Conservation (phyloP, 2,113 vertebrate genomes). For the Acanthochromis polyacanthus region DNA sequence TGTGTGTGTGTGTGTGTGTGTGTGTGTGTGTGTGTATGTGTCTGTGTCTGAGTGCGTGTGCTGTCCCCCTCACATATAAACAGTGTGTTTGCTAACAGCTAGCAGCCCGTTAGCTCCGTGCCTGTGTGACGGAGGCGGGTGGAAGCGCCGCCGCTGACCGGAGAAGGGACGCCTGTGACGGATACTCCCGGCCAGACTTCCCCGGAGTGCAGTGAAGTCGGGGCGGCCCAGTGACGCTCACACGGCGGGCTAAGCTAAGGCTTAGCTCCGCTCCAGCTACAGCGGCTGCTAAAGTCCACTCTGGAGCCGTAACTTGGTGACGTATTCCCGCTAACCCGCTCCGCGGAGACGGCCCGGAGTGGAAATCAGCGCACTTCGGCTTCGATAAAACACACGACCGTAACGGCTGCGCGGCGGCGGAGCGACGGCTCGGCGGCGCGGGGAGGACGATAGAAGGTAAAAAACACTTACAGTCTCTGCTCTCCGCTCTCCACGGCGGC, state of each 20-base stretch:
- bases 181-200: constrained; percentile 23
- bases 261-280: constrained; percentile 30
- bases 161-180: background rate
- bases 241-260: constrained; percentile 34
- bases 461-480: constrained; percentile 87
- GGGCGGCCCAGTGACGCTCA: constrained; percentile 16
- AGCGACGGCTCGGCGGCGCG: constrained; percentile 34
- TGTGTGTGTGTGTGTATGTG: background rate
- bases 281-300: constrained; percentile 73
- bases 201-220: constrained; percentile 23
- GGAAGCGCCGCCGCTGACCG: constrained; percentile 23
- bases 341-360: constrained; percentile 76
- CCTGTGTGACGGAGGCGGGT: constrained; percentile 37
- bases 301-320: constrained; percentile 82
- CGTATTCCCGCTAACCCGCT: constrained; percentile 84
- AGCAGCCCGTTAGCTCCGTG: constrained; percentile 48
- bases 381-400: constrained; percentile 73
- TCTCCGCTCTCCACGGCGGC: constrained; percentile 89
- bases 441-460: constrained; percentile 70
- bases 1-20: no score
- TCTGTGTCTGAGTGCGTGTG: background rate
- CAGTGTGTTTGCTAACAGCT: constrained; percentile 61
- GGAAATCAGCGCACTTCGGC: constrained; percentile 76
- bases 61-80: constrained; percentile 23
- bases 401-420: constrained; percentile 38